Evolutionary conservation across 1,140 invertebrate genomes (phyloP).

Genomic region (Drosophila erecta): DNA sequence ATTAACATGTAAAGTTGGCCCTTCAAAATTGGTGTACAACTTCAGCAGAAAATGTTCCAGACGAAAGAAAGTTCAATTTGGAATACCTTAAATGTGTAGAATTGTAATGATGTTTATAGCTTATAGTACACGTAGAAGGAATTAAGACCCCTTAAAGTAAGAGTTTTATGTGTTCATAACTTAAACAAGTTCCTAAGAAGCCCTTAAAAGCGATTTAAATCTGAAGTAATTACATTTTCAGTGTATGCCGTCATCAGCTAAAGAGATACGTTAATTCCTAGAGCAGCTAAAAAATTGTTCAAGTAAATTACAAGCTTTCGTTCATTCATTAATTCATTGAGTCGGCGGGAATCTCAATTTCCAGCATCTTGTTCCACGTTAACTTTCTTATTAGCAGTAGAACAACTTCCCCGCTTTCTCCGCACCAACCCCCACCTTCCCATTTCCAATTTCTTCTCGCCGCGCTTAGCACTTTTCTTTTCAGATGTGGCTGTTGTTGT

Average conservation of each 20-base stretch:
- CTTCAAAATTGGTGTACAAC: slow-evolving; percentile 50
- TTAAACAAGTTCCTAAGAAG: slow-evolving; percentile 7
- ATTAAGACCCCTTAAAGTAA: too few species aligned
- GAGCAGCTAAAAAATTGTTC: slow-evolving; percentile 16
- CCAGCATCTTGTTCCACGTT: slow-evolving; percentile 31
- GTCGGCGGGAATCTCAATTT: slow-evolving; percentile 39
- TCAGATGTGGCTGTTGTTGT: slow-evolving; percentile 36
- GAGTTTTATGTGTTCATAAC: not conserved
- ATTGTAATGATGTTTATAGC: too few species aligned
- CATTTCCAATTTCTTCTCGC: not conserved
- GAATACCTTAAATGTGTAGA: not conserved
- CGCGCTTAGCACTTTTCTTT: slow-evolving; percentile 64
- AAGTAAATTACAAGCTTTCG: slow-evolving; percentile 43
- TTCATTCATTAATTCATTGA: slow-evolving; percentile 50
- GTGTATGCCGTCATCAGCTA: slow-evolving; percentile 5
- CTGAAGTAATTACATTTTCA: not conserved
- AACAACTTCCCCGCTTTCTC: slow-evolving; percentile 1
- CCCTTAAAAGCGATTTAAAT: slow-evolving; percentile 7
- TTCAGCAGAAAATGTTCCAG: slow-evolving; percentile 21
- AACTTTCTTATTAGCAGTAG: slow-evolving; percentile 50
- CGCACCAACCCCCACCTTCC: not conserved
- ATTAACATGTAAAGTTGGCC: slow-evolving; percentile 70
- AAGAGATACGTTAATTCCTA: slow-evolving; percentile 10
- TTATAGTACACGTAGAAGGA: too few species aligned
- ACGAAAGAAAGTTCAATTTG: not conserved